phyloP scores from a whole-genome alignment of 1,140 invertebrate species.

The Achatina immaculata region DNA sequence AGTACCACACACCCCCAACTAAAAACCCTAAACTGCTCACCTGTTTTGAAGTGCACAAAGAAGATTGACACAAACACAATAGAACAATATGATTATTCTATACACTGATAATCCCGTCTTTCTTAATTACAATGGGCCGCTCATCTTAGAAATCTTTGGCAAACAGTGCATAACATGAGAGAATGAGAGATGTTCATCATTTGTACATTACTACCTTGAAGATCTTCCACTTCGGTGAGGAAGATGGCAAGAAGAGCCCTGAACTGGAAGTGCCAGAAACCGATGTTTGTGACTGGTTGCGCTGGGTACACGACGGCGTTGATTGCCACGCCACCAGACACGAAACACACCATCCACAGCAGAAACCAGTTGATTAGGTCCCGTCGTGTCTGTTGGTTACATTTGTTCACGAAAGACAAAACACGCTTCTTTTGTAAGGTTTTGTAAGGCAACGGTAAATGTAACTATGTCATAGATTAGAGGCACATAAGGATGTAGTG shows the following conservation, averaged over 20 bases:
- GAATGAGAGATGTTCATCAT: too few relatives aligned
- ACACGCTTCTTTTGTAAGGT: not conserved
- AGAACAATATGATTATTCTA: too few relatives aligned
- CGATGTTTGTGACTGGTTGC: slow-evolving; percentile 63
- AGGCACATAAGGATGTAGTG: too few relatives aligned
- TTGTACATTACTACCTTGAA: slow-evolving; percentile 64
- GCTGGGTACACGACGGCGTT: slow-evolving; percentile 72
- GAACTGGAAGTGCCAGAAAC: slow-evolving; percentile 66
- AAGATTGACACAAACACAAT: too few relatives aligned
- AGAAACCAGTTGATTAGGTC: slow-evolving; percentile 72
- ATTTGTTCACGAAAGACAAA: not conserved
- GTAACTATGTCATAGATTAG: too few relatives aligned
- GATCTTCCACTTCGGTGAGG: slow-evolving; percentile 69
- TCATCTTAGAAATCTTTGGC: too few relatives aligned
- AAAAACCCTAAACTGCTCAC: too few relatives aligned
- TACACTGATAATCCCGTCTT: too few relatives aligned
- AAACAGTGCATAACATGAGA: too few relatives aligned
- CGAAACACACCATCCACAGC: slow-evolving; percentile 71
- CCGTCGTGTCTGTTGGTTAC: slow-evolving; percentile 64
- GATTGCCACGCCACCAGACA: slow-evolving; percentile 71
- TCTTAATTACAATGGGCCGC: too few relatives aligned
- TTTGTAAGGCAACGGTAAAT: not conserved
- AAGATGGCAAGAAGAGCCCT: slow-evolving; percentile 71
- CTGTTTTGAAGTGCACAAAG: too few relatives aligned
- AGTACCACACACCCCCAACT: too few relatives aligned